A percentile compares a stretch with the other conserved stretches of the same genome.
phyloP scores from a whole-genome alignment of 2,113 vertebrate species.

The Macaca nemestrina region DNA sequence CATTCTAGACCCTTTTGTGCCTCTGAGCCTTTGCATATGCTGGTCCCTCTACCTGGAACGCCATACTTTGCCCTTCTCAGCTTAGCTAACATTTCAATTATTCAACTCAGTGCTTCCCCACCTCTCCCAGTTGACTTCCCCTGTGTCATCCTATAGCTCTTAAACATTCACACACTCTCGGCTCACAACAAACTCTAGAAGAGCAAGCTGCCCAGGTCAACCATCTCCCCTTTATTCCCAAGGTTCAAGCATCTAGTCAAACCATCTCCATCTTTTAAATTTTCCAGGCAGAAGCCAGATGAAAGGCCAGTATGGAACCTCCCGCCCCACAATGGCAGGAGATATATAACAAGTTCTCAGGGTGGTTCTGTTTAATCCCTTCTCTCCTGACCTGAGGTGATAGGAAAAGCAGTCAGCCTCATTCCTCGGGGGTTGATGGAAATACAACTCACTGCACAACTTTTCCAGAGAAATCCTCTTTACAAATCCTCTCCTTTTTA shows the following conservation, averaged over 20 bases:
- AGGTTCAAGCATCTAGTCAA: background rate
- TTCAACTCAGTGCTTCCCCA: background rate
- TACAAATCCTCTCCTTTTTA: background rate
- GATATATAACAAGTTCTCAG: background rate
- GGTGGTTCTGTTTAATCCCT: background rate
- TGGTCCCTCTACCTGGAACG: background rate
- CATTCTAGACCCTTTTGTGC: background rate
- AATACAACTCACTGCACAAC: background rate
- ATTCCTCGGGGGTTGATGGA: background rate
- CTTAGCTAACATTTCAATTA: background rate
- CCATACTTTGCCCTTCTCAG: background rate
- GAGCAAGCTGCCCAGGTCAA: background rate
- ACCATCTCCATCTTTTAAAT: background rate
- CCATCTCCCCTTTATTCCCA: background rate
- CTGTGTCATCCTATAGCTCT: background rate
- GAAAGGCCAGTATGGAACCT: background rate
- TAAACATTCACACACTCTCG: background rate
- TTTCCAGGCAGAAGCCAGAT: background rate
- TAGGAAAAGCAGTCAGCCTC: background rate
- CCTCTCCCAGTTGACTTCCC: background rate
- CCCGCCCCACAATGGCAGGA: background rate
- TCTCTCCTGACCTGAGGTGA: background rate
- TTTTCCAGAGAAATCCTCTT: slow-evolving; percentile 7
- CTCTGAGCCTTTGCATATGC: background rate
- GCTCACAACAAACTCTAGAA: background rate